Evolutionary conservation across 2,113 vertebrate genomes (phyloP).

Genomic region (Callorhinus ursinus): DNA sequence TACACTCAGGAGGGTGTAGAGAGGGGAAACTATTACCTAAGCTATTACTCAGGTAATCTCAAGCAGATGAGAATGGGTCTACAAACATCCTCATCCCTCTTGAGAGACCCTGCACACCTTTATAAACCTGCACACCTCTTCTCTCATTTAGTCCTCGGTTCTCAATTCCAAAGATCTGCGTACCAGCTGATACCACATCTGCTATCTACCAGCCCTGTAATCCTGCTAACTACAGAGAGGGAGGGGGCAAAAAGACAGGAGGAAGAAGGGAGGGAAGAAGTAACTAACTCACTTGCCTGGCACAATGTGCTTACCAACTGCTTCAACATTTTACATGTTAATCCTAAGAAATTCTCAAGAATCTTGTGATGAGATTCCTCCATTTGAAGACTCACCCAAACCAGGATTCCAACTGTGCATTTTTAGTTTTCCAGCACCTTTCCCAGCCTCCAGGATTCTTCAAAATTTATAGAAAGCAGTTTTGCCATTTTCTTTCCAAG

Average conservation of each 20-base stretch:
- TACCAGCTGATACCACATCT: fast-evolving
- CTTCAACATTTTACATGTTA: not conserved
- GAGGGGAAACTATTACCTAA: too few species aligned
- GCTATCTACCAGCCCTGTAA: not conserved
- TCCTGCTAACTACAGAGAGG: not conserved
- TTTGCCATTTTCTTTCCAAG: not conserved
- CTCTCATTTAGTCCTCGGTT: not conserved
- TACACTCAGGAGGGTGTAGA: too few species aligned
- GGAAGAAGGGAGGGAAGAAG: not conserved
- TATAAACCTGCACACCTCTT: not conserved
- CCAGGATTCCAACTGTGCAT: not conserved
- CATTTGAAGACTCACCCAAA: not conserved
- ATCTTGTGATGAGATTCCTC: not conserved
- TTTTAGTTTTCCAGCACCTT: not conserved
- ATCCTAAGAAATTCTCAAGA: not conserved
- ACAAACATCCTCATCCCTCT: not conserved
- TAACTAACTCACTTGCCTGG: not conserved
- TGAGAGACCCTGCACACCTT: not conserved
- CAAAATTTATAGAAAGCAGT: not conserved
- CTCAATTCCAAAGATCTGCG: not conserved
- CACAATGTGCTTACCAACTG: not conserved
- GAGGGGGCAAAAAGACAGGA: not conserved
- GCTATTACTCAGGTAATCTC: not conserved
- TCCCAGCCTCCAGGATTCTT: not conserved
- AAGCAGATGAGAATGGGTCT: not conserved